Evolutionary conservation across 2,888 invertebrate genomes (phyloP).

Genomic region (Pasiphila rectangulata): DNA sequence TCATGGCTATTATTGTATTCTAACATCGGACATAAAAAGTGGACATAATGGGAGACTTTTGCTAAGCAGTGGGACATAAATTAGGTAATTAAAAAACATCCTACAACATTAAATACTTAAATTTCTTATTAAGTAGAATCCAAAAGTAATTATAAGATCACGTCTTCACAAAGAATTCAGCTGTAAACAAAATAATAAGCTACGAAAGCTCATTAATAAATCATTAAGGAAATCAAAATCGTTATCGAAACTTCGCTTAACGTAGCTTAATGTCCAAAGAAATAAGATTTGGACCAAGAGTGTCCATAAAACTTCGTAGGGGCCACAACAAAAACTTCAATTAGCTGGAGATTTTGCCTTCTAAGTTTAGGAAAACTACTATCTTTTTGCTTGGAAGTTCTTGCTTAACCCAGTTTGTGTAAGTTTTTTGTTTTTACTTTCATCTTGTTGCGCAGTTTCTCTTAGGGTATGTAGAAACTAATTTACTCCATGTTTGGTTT

Average conservation of each 20-base stretch:
- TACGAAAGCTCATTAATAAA: constrained; percentile 12
- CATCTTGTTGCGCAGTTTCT: constrained; percentile 4
- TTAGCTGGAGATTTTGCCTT: constrained; percentile 33
- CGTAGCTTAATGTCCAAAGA: constrained; percentile 11
- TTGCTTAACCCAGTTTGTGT: constrained; percentile 20
- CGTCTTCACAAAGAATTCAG: neutral
- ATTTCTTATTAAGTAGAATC: no score
- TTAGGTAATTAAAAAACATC: no score
- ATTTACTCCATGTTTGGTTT: no score
- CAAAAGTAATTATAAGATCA: neutral
- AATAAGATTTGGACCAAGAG: constrained; percentile 20
- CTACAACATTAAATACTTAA: no score
- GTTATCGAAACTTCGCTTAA: constrained; percentile 11
- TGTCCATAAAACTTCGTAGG: constrained; percentile 17
- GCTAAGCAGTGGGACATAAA: no score
- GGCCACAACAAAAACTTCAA: constrained; percentile 29
- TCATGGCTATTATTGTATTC: no score
- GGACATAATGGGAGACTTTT: no score
- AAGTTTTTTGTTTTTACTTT: constrained; percentile 9
- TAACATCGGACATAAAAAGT: no score
- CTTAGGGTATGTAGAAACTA: neutral
- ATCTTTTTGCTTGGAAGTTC: constrained; percentile 23
- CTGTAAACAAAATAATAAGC: neutral
- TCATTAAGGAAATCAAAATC: constrained; percentile 20
- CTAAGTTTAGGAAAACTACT: constrained; percentile 27